Evolutionary conservation across 2,888 invertebrate species (phyloP).

Genomic region (Syrphus vitripennis): DNA sequence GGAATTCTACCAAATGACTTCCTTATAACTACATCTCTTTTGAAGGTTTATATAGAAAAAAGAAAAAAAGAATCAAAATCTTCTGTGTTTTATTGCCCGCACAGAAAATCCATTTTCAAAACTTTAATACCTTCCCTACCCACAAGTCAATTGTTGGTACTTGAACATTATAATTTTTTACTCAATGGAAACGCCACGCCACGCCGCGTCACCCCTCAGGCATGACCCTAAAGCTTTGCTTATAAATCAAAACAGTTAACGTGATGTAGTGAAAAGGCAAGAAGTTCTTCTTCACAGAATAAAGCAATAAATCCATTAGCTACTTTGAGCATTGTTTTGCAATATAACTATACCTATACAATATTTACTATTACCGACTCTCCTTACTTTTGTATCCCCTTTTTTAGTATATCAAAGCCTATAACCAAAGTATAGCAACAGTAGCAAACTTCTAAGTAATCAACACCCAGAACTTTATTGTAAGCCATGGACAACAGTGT

Average conservation of each 20-base stretch:
- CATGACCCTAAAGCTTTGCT: neutral
- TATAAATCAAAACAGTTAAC: constrained; percentile 20
- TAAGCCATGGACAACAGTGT: constrained; percentile 32
- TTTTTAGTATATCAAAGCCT: constrained; percentile 33
- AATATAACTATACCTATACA: neutral
- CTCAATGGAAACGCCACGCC: neutral
- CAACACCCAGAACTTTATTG: constrained; percentile 58
- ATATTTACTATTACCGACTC: neutral
- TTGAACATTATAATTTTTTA: neutral
- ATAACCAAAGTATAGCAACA: neutral
- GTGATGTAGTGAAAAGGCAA: neutral
- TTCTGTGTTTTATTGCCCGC: constrained; percentile 1
- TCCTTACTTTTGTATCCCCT: constrained; percentile 15
- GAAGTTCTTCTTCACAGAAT: constrained; percentile 12
- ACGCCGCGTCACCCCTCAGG: neutral
- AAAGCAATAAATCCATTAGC: constrained; percentile 52
- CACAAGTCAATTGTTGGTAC: constrained; percentile 10
- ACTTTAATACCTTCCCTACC: neutral
- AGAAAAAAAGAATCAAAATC: neutral
- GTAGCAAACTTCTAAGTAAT: constrained; percentile 51
- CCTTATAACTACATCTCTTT: neutral
- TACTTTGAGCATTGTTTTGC: constrained; percentile 16
- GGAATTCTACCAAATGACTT: neutral
- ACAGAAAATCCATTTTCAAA: constrained; percentile 3
- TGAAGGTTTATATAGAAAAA: too few relatives aligned